A percentile compares a stretch with the other conserved stretches of the same genome.
These are phyloP conservation scores for Pammene fasciana DNA, from an alignment of 2,888 invertebrate species.

Conservation along the genomic window DNA sequence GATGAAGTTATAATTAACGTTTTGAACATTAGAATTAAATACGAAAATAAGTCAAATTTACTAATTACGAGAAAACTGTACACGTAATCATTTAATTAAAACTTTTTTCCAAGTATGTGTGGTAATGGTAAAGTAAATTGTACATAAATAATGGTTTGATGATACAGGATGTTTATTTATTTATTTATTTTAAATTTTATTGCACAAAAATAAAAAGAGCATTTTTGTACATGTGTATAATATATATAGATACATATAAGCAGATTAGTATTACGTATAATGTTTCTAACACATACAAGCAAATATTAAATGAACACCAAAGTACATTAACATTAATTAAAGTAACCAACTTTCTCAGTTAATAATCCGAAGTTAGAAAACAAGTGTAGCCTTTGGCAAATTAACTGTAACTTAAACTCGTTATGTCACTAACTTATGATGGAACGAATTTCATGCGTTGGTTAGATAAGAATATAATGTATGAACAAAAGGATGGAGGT, in stretches of 20 bases:
- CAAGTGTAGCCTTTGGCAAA: constrained; percentile 16
- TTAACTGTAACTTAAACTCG: constrained; percentile 18
- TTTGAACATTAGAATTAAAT: background rate
- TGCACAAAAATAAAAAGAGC: too few relatives aligned
- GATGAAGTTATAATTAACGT: constrained; percentile 27
- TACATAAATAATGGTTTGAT: background rate
- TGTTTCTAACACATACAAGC: too few relatives aligned
- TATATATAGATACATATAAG: too few relatives aligned
- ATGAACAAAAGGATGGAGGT: background rate
- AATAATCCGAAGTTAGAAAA: constrained; percentile 10
- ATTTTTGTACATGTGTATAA: too few relatives aligned
- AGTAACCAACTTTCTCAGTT: constrained; percentile 5
- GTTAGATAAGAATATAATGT: constrained; percentile 25
- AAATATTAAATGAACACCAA: background rate
- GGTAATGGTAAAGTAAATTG: background rate
- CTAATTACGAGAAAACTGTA: background rate
- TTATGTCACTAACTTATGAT: constrained; percentile 28
- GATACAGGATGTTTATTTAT: too few relatives aligned
- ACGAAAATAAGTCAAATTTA: background rate
- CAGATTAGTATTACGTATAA: too few relatives aligned
- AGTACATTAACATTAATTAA: background rate
- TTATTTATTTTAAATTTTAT: too few relatives aligned
- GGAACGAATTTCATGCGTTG: constrained; percentile 29
- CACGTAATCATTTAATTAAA: background rate
- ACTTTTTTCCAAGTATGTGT: background rate